Evolutionary conservation across 1,140 invertebrate genomes (phyloP), one percentile per base, ranked within the genome.

Genomic region (Metaphire vulgaris): DNA sequence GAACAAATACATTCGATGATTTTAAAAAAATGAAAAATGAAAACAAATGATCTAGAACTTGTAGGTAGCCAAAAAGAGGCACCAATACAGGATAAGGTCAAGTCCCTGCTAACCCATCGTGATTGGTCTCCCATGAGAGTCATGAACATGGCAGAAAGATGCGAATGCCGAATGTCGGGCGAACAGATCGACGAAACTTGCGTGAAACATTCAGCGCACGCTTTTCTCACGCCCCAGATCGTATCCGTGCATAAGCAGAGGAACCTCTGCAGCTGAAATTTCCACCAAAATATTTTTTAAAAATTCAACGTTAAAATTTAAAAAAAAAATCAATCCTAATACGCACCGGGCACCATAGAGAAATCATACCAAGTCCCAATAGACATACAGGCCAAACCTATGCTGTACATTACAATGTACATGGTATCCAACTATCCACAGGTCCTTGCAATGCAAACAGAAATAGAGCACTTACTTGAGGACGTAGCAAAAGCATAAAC

Each of bases 181-280:
- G 90, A 87, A 77, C 90, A 90, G 2, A 89, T 88, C 81, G 89
- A 90, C 0, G 92, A 89, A 0, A 93, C 89, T 12, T 89, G 89
- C 83, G 91, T 90, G 85, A 92, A 91, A 15, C 91, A 90, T 81
- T 93, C 91, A 0, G 91, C 91, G 83, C 92, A 92, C 0, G 90
- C 89, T 86, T 92, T 93, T 16, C 92, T 85, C 2, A 93, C 91
- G 1, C 89, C 89, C 91, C 91, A 92, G 0, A 90, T 87, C 28
- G 88, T 86, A 84, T 93, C 92, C 77, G 88, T 86, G 84, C 91
- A 92, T 15, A 93, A 83, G 69, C 88, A 87, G 66, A 90, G 85
- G 82, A 92, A 93, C 80, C 88, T 88, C 32, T 89, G 89, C 31
- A 93, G 87, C 92, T 93, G 85, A 0, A 88, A 88, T n/a, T n/a